A percentile compares a stretch with the other conserved stretches of the same genome.
These are phyloP conservation scores for Gastrophysa polygoni DNA, from an alignment of 2,888 invertebrate genomes.

Conservation along the genomic window DNA sequence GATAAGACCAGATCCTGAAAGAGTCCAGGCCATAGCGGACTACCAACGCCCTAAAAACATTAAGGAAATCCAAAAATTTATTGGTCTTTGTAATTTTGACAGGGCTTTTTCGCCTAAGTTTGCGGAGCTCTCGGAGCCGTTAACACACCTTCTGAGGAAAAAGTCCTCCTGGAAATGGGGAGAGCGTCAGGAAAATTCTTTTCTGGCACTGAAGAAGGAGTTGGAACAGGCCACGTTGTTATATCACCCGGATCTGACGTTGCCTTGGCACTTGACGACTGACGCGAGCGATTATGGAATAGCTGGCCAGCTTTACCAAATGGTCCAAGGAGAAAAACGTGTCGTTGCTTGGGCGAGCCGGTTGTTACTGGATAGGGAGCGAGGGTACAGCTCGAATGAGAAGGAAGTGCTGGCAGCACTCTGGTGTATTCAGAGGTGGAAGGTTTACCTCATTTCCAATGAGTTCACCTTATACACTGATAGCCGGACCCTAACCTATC, in stretches of 20 bases:
- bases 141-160: conserved; percentile 12
- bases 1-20: conserved; percentile 30
- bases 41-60: conserved; percentile 28
- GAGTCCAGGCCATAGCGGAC: conserved; percentile 27
- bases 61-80: conserved; percentile 28
- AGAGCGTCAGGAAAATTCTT: not conserved
- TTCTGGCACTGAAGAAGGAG: not conserved
- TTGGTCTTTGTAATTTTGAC: conserved; percentile 28
- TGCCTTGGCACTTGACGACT: conserved; percentile 5
- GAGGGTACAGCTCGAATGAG: conserved; percentile 17
- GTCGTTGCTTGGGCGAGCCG: conserved; percentile 16
- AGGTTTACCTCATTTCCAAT: conserved; percentile 35
- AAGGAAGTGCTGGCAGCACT: conserved; percentile 35
- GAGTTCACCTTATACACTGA: conserved; percentile 40
- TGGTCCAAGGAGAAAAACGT: conserved; percentile 1
- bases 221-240: conserved; percentile 7
- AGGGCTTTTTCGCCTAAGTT: conserved; percentile 11
- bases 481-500: conserved; percentile 39
- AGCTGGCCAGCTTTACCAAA: conserved; percentile 8
- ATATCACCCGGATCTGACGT: conserved; percentile 5
- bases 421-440: conserved; percentile 23
- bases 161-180: no score
- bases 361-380: conserved; percentile 27
- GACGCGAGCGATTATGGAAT: conserved; percentile 16
- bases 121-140: conserved; percentile 3